Conservation (phyloP, 1,140 invertebrate species). For the Theocolax elegans region DNA sequence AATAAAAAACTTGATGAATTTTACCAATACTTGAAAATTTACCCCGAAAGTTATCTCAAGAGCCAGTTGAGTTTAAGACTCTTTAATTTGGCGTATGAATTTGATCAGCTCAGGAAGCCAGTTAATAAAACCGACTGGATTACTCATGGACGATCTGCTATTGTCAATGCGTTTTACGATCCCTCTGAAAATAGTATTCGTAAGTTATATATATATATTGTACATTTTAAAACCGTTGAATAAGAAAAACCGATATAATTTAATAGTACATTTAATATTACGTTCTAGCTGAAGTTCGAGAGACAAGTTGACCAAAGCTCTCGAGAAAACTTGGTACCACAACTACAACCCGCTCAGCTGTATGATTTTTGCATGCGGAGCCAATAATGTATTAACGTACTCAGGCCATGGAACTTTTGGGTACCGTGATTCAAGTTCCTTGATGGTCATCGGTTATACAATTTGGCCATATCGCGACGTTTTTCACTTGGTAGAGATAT, state of each 20-base stretch:
- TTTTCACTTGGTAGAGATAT: conserved; percentile 90
- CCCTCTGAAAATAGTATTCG: conserved; percentile 86
- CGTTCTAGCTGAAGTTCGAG: too few species aligned
- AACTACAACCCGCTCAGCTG: conserved; percentile 82
- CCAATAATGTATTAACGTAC: conserved; percentile 81
- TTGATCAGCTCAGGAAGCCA: conserved; percentile 78
- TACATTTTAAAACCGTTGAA: too few species aligned
- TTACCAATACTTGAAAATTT: conserved; percentile 79
- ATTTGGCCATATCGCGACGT: conserved; percentile 85
- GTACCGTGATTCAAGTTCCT: conserved; percentile 78
- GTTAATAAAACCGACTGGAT: conserved; percentile 89
- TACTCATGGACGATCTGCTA: conserved; percentile 79
- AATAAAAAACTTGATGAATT: conserved; percentile 79
- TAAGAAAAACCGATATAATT: too few species aligned
- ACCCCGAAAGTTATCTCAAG: conserved; percentile 75
- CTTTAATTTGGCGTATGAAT: conserved; percentile 80
- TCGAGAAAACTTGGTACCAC: conserved; percentile 81
- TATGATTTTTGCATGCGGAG: conserved; percentile 69
- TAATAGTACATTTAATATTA: too few species aligned
- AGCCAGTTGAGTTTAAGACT: conserved; percentile 80
- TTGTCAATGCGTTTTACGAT: conserved; percentile 87
- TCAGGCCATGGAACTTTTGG: conserved; percentile 81
- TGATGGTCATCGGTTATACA: conserved; percentile 91
- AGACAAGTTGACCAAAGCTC: conserved; percentile 73
- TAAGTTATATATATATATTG: conserved; percentile 64